Conservation (phyloP, 2,113 vertebrate species). For the Forbesichthys papilliferus region DNA sequence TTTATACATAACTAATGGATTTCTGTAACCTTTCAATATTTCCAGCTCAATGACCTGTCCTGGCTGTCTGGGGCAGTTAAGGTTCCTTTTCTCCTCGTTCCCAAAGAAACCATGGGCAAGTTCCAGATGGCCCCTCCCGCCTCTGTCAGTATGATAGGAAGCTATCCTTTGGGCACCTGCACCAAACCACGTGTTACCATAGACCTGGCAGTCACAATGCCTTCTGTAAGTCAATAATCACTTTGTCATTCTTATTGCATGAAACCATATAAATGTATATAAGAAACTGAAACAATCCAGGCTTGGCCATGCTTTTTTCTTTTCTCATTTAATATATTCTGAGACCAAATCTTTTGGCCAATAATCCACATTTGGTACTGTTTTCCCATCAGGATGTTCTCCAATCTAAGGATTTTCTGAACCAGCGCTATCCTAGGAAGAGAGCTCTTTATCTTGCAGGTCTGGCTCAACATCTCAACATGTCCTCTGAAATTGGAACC, state of each 20-base stretch:
- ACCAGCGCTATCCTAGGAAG: conserved; percentile 95
- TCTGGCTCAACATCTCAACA: conserved; percentile 80
- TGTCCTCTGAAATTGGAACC: conserved; percentile 78
- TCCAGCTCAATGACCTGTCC: conserved; percentile 83
- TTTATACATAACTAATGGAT: background rate
- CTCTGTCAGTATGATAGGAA: conserved; percentile 86
- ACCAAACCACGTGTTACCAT: conserved; percentile 84
- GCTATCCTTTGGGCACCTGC: conserved; percentile 91
- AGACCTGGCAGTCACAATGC: conserved; percentile 89
- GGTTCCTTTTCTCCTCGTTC: conserved; percentile 86
- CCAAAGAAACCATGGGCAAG: conserved; percentile 83
- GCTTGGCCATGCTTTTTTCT: no score
- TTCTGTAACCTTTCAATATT: background rate
- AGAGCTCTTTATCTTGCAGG: conserved; percentile 90
- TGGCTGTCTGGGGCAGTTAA: conserved; percentile 84
- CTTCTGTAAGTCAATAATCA: conserved; percentile 76
- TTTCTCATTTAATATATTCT: background rate
- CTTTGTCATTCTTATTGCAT: background rate
- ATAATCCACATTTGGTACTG: background rate
- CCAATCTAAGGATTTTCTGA: conserved; percentile 88
- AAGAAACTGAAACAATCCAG: no score
- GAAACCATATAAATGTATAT: background rate
- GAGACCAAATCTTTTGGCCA: background rate
- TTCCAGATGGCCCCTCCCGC: conserved; percentile 85
- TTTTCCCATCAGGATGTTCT: conserved; percentile 80